Conservation (phyloP, 2,888 invertebrate species). For the Quadriops clusia region DNA sequence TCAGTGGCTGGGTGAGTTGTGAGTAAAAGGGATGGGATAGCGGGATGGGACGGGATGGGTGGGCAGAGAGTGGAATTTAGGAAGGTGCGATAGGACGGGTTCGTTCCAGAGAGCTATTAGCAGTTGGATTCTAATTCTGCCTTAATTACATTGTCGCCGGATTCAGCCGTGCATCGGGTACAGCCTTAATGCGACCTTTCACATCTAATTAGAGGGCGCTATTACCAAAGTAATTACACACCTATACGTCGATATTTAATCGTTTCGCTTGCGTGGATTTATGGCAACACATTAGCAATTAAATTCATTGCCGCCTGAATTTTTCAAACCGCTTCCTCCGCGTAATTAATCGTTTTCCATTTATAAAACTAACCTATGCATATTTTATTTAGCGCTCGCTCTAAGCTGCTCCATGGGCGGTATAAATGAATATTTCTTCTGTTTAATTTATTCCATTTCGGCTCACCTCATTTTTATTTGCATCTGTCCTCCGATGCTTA, state of each 20-base stretch:
- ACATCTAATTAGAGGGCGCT: conserved; percentile 33
- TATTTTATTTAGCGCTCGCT: no score
- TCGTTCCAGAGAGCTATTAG: conserved; percentile 21
- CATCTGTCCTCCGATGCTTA: no score
- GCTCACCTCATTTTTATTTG: no score
- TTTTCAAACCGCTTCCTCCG: no score
- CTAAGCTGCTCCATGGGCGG: no score
- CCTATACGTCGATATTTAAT: conserved; percentile 29
- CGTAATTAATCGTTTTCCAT: no score
- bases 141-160: conserved; percentile 35
- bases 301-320: conserved; percentile 26
- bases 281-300: conserved; percentile 26
- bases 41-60: no score
- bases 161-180: conserved; percentile 22
- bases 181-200: conserved; percentile 31
- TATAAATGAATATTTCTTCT: no score
- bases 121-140: conserved; percentile 31
- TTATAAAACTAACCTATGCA: no score
- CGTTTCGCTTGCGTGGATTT: conserved; percentile 19
- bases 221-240: conserved; percentile 31
- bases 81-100: conserved; percentile 15
- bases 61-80: conserved; percentile 6
- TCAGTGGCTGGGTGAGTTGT: no score
- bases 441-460: no score
- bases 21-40: no score